Conservation (phyloP, 2,797 vertebrate genomes). For the Emys orbicularis region DNA sequence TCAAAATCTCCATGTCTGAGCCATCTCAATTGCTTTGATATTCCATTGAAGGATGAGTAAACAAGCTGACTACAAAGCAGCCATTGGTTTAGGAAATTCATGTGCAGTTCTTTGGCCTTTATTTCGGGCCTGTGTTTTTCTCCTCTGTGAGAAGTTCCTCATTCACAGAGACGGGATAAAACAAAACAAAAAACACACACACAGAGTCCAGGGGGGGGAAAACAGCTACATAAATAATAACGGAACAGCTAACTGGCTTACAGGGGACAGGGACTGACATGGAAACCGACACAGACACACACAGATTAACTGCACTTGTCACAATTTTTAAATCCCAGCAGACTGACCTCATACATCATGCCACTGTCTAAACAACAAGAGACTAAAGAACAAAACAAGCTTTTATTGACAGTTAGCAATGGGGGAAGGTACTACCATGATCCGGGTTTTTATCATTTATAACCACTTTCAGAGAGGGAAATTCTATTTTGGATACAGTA, state of each 20-base stretch:
- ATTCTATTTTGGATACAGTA: background rate
- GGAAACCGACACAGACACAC: conserved; percentile 36
- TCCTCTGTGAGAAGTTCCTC: background rate
- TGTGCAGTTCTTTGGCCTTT: background rate
- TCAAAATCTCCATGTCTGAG: background rate
- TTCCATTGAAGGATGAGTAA: rapidly evolving
- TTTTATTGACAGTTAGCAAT: background rate
- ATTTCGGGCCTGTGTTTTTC: background rate
- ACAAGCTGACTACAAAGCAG: background rate
- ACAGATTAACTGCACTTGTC: conserved; percentile 37
- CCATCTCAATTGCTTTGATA: background rate
- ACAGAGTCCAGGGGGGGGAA: background rate
- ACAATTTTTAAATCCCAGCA: conserved; percentile 20
- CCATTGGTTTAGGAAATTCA: rapidly evolving
- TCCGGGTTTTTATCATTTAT: rapidly evolving
- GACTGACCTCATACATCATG: conserved; percentile 45
- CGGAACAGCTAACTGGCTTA: background rate
- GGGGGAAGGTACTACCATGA: background rate
- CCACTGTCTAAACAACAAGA: conserved; percentile 15
- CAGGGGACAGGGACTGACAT: background rate
- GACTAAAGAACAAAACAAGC: conserved; percentile 13
- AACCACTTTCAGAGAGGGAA: background rate
- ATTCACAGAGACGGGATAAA: background rate
- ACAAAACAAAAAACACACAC: background rate
- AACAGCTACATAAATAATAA: background rate